Evolutionary conservation across 1,140 invertebrate genomes (phyloP), one percentile per base, ranked within the genome.

Genomic region (Brachionus asplanchnoidis): DNA sequence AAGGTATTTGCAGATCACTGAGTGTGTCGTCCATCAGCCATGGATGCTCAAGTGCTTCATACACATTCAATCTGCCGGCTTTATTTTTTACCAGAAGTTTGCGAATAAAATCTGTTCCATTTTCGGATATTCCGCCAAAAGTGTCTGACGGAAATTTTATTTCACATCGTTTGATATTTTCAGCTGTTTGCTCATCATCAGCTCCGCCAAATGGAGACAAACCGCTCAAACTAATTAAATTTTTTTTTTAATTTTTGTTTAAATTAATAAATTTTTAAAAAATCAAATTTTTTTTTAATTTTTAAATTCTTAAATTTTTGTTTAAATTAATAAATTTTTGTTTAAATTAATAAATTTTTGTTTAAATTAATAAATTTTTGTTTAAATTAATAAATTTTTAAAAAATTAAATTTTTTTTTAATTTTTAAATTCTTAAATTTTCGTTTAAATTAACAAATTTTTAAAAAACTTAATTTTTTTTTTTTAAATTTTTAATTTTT

Each of bases 121-220:
- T 95, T 66, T 96, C 95, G 1, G 97, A 99, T 68, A 99, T 95
- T 86, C 94, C 93, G 5, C 93, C 91, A 86, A 91, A 91, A 90
- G 98, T 97, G 20, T 97, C 94, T 88, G 96, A 94, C 93, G 89
- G 99, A 96, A 91, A 99, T 99, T 91, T 97, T 95, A 97, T 99
- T 89, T 99, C 96, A 88, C 97, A 98, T 26, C 95, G 94, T 89
- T 97, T 97, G 0, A 99, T 97, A 89, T 99, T 99, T 89, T 98
- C 97, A 65, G 99, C 89, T 0, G 97, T 99, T 87, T 99, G 97
- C 73, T 98, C 94, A 90, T 99, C 97, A 88, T 97, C 98, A 88
- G 98, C 96, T 32, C 97, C 97, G 86, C 97, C 96, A 89, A 99
- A 99, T 86, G 97, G 97, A 85, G 97, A 99, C 36, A 99, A 91